Evolutionary conservation across 2,888 invertebrate species (phyloP).

Genomic region (Pristionchus japonicus): DNA sequence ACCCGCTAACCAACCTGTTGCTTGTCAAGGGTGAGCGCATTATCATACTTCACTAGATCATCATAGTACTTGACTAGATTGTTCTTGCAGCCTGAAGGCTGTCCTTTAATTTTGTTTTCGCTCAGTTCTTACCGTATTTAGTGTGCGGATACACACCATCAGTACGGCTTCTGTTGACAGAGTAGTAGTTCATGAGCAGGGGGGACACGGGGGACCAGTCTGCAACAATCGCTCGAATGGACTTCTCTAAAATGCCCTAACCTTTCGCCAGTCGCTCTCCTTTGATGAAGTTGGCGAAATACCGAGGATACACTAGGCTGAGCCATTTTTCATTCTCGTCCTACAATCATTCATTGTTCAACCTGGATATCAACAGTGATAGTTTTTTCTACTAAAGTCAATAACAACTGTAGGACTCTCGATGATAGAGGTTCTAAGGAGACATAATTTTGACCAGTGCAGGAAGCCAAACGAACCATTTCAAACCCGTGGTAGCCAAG

Average conservation of each 20-base stretch:
- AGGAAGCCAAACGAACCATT: background rate
- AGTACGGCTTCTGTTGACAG: background rate
- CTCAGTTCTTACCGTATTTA: background rate
- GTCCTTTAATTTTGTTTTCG: no score
- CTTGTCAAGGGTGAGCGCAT: background rate
- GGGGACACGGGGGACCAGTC: background rate
- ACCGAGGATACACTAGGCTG: background rate
- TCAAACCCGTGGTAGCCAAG: background rate
- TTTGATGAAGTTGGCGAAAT: background rate
- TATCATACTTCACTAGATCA: background rate
- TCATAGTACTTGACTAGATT: background rate
- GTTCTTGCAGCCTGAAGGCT: background rate
- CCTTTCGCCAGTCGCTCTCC: background rate
- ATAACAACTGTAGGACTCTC: no score
- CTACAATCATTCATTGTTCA: no score
- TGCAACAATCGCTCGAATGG: background rate
- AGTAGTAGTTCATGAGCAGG: slow-evolving; percentile 16
- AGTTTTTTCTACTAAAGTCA: no score
- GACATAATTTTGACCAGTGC: no score
- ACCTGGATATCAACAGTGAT: no score
- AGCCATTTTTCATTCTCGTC: slow-evolving; percentile 14
- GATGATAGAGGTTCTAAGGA: no score
- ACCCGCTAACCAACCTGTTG: background rate
- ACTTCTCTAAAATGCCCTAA: background rate
- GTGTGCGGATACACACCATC: background rate